phyloP scores from a whole-genome alignment of 2,113 vertebrate species.

The Eidolon helvum region DNA sequence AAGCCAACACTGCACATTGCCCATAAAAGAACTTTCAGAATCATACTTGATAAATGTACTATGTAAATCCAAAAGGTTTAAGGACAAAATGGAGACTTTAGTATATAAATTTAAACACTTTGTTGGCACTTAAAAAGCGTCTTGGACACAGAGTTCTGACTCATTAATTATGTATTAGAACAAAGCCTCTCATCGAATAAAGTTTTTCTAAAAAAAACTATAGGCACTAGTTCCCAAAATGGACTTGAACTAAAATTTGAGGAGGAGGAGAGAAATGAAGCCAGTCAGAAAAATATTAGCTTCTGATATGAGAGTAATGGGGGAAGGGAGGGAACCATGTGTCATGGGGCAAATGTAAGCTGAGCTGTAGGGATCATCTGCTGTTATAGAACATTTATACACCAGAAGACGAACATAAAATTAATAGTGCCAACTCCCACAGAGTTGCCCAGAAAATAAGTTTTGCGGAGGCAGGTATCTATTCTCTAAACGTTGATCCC shows the following conservation, averaged over 20 bases:
- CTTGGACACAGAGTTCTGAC: constrained; percentile 28
- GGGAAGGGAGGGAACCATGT: not conserved
- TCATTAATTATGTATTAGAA: constrained; percentile 47
- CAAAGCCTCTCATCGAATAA: constrained; percentile 48
- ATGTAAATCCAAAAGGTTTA: constrained; percentile 48
- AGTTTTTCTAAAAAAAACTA: not conserved
- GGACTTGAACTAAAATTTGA: constrained; percentile 41
- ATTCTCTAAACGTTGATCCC: not conserved
- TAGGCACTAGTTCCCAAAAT: constrained; percentile 38
- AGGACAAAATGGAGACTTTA: constrained; percentile 62
- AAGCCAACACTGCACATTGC: constrained; percentile 49
- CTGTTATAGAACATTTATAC: not conserved
- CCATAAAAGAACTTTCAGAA: constrained; percentile 55
- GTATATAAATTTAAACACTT: constrained; percentile 60
- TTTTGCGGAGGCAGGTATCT: not conserved
- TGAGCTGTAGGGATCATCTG: not conserved
- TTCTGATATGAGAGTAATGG: not conserved
- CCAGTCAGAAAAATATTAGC: not conserved
- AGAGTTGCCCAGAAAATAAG: not conserved
- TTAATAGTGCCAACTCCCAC: not conserved
- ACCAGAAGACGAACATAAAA: not conserved
- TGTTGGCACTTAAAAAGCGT: constrained; percentile 10
- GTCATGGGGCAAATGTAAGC: not conserved
- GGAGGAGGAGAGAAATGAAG: constrained; percentile 3
- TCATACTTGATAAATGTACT: constrained; percentile 55